Evolutionary conservation across 1,140 invertebrate genomes (phyloP), one percentile per base, ranked within the genome.

Genomic region (Hypothenemus hampei): DNA sequence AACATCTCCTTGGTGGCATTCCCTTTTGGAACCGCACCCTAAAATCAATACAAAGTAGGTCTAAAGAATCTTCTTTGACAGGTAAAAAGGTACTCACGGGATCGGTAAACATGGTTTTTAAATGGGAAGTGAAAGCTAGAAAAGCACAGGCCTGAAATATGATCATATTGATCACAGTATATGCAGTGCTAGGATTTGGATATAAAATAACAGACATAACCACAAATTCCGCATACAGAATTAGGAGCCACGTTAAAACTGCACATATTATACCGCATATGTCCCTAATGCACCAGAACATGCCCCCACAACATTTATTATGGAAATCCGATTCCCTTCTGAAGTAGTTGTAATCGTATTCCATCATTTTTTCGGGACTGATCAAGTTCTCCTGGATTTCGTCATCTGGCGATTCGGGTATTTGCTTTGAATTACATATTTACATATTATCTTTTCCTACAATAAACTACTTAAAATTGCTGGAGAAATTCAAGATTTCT

Each of bases 1-100:
- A 99, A 96, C 79, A 95, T 93, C 74, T 99, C 96, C 74, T 95
- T 94, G 0, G 96, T 99, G 22, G 96, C 94, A 76, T 97, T 99
- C n/a, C 96, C 96, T 73, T 93, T 89, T 3, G 95, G 95, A 29
- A 99, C 94, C 21, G 96, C 93, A 58, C 97, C 97, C 89, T 94
- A 65, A 66, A 58, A 58, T 56, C 8, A n/a, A 37, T 15, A 13
- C 35, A 37, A 37, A n/a, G n/a, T n/a, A n/a, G n/a, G n/a, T n/a
- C n/a, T n/a, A n/a, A n/a, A n/a, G n/a, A n/a, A n/a, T n/a, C n/a
- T n/a, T n/a, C n/a, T n/a, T n/a, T n/a, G n/a, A n/a, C n/a, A n/a
- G 20, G 16, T 8, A 37, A 19, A 21, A 2, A 20, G 15, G 13
- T 51, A 78, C 84, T 85, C 82, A 97, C 93, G 23, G 97, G 96